Evolutionary conservation across 2,797 vertebrate genomes (phyloP).

Genomic region (Halcyon leucocephala): DNA sequence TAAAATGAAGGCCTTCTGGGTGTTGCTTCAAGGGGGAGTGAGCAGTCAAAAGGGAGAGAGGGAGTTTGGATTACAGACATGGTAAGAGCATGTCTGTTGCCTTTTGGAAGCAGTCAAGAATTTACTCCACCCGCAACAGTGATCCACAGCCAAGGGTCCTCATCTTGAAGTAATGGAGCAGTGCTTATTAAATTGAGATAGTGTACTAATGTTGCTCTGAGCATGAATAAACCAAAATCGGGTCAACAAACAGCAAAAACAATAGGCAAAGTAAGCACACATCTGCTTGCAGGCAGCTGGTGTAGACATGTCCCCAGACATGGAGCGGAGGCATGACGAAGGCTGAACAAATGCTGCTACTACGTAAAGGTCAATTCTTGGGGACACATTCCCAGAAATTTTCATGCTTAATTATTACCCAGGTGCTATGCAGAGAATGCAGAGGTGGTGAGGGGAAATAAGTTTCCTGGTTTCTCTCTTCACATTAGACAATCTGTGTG

Average conservation of each 20-base stretch:
- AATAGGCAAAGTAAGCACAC: background rate
- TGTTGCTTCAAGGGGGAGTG: background rate
- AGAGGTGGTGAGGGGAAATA: background rate
- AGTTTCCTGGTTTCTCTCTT: background rate
- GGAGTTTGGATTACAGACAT: background rate
- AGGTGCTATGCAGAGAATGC: background rate
- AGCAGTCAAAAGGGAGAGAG: background rate
- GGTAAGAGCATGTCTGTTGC: background rate
- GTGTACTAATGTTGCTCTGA: background rate
- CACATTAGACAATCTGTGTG: background rate
- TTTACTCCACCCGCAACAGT: fast-evolving
- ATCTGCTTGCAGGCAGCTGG: background rate
- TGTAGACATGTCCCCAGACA: background rate
- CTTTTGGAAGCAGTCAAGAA: background rate
- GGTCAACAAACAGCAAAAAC: background rate
- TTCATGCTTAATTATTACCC: background rate
- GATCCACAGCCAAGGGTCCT: background rate
- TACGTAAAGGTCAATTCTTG: background rate
- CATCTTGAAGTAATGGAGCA: background rate
- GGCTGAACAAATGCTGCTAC: background rate
- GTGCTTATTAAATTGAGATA: background rate
- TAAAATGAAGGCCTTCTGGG: background rate
- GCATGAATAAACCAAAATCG: background rate
- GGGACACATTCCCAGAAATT: background rate
- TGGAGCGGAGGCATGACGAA: background rate